Conservation (phyloP, 23 tunicate species). For the Styela clava region DNA sequence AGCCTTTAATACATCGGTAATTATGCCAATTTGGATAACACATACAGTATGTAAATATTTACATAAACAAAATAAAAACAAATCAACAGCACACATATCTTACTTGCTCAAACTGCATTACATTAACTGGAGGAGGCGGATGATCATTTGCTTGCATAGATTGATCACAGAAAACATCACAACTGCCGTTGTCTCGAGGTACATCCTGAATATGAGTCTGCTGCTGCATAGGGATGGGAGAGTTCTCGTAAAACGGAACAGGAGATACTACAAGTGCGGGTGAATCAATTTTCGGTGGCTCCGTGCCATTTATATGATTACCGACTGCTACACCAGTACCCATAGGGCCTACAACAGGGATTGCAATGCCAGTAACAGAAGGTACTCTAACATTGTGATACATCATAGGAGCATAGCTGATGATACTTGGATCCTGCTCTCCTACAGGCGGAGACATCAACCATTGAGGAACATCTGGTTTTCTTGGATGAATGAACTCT, state of each 20-base stretch:
- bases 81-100: background rate
- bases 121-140: background rate
- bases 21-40: too few species aligned
- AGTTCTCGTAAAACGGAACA: background rate
- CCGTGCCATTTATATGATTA: background rate
- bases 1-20: too few species aligned
- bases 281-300: background rate
- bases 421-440: slow-evolving; percentile 31
- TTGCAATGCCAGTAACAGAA: slow-evolving; percentile 31
- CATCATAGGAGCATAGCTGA: slow-evolving; percentile 43
- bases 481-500: slow-evolving; percentile 80
- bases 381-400: slow-evolving; percentile 17
- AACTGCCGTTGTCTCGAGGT: background rate
- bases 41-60: too few species aligned
- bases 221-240: background rate
- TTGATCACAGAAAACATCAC: background rate
- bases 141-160: background rate
- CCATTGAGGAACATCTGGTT: slow-evolving; percentile 74
- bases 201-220: background rate
- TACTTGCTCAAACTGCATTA: background rate
- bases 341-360: background rate
- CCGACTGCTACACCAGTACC: background rate
- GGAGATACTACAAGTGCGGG: slow-evolving; percentile 1
- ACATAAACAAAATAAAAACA: background rate
- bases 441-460: slow-evolving; percentile 79